Evolutionary conservation across 64 coral and sea anemone species (phyloP).

Genomic region (Anthopleura sola): DNA sequence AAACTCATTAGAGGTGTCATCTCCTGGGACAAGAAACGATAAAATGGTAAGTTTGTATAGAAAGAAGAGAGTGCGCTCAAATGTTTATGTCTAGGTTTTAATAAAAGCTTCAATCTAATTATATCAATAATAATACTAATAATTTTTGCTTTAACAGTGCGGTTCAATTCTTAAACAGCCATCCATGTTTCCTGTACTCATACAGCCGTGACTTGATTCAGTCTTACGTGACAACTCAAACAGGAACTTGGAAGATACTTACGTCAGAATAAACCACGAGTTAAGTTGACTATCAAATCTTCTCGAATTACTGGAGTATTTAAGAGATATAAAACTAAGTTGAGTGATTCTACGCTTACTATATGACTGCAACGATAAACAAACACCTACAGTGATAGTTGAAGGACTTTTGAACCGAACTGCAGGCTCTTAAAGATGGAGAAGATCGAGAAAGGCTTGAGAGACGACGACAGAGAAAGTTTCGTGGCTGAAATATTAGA

Average conservation of each 20-base stretch:
- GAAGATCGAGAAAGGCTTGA: not conserved
- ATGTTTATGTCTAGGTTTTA: not conserved
- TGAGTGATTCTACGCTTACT: not conserved
- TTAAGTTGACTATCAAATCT: not conserved
- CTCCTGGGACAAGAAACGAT: too few species aligned
- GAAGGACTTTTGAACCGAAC: not conserved
- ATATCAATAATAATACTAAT: not conserved
- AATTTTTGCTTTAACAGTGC: not conserved
- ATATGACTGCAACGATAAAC: not conserved
- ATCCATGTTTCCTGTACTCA: not conserved
- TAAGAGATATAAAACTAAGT: not conserved
- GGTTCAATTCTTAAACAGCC: not conserved
- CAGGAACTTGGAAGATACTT: not conserved
- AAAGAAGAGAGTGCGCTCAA: not conserved
- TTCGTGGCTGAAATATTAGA: conserved; percentile 72
- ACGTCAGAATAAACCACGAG: not conserved
- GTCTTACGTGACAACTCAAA: not conserved
- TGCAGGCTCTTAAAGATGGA: not conserved
- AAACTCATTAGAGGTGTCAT: too few species aligned
- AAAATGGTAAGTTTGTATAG: too few species aligned
- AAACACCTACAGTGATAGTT: not conserved
- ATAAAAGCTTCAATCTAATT: not conserved
- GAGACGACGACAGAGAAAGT: not conserved
- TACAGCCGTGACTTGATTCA: not conserved
- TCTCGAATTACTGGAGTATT: not conserved